Percentiles rank a stretch among this genome's conserved stretches.
These are phyloP conservation scores for Leptobrachium leishanense DNA, from an alignment of 2,113 vertebrate genomes.

Conservation along the genomic window DNA sequence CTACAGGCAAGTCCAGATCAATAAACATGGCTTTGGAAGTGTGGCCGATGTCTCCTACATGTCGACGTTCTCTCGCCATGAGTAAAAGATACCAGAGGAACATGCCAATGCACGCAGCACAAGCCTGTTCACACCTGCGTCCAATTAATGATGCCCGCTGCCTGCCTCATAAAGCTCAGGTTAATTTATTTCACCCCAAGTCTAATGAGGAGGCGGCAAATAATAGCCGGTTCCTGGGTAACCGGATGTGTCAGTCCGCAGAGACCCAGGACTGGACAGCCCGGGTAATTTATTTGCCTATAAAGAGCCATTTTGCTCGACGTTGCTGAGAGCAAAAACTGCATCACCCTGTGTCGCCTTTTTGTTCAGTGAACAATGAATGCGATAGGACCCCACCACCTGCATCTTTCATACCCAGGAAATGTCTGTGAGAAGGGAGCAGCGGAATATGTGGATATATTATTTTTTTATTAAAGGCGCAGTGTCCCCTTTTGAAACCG, in stretches of 20 bases:
- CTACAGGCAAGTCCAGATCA: no score
- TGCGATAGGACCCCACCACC: slow-evolving; percentile 30
- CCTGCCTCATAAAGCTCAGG: slow-evolving; percentile 54
- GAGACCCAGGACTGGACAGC: slow-evolving; percentile 49
- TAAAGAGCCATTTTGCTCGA: slow-evolving; percentile 49
- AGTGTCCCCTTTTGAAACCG: neutral
- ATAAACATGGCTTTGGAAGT: no score
- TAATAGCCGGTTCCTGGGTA: slow-evolving; percentile 55
- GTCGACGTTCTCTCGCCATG: no score
- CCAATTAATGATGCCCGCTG: slow-evolving; percentile 45
- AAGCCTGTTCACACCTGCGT: slow-evolving; percentile 32
- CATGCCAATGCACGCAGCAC: no score
- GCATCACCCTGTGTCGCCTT: slow-evolving; percentile 25
- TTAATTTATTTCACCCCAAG: slow-evolving; percentile 62
- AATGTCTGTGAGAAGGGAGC: neutral
- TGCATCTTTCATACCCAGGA: slow-evolving; percentile 37
- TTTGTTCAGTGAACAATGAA: slow-evolving; percentile 40
- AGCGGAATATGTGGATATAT: slow-evolving; percentile 1
- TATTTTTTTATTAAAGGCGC: slow-evolving; percentile 27
- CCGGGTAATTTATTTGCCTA: slow-evolving; percentile 59
- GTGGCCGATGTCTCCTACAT: no score
- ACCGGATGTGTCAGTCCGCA: slow-evolving; percentile 59
- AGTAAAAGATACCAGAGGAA: no score
- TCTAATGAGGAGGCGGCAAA: slow-evolving; percentile 62
- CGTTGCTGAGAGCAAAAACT: slow-evolving; percentile 41